These are phyloP conservation scores for Ephestia elutella DNA, from an alignment of 1,140 invertebrate species.

Conservation along the genomic window DNA sequence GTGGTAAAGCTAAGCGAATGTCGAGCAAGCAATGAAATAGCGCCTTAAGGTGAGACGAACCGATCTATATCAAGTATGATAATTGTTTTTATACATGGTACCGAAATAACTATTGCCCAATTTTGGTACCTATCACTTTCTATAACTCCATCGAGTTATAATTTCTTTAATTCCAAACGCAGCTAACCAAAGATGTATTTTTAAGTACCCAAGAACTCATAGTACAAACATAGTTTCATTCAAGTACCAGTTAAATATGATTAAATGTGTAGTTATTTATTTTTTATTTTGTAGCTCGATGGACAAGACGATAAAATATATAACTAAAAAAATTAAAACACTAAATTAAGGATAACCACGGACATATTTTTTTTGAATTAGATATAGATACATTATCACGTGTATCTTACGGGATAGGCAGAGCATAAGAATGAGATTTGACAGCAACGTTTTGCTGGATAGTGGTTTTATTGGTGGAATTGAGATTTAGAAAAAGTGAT, in stretches of 20 bases:
- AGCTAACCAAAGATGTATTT: not conserved
- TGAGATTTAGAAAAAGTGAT: no score
- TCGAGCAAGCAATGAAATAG: not conserved
- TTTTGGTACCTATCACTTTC: constrained; percentile 43
- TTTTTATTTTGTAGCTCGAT: not conserved
- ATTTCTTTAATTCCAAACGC: not conserved
- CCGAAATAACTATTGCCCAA: constrained; percentile 57
- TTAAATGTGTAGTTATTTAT: no score
- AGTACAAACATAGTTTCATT: not conserved
- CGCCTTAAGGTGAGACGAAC: not conserved
- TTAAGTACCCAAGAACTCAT: not conserved
- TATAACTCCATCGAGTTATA: constrained; percentile 12
- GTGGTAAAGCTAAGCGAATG: no score
- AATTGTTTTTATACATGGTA: constrained; percentile 27
- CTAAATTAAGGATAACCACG: not conserved
- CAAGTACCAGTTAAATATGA: no score
- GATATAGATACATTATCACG: no score
- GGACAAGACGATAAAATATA: not conserved
- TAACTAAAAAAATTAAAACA: not conserved
- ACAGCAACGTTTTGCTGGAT: no score
- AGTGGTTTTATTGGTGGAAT: no score
- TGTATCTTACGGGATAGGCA: no score
- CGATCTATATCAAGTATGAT: not conserved
- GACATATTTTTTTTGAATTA: not conserved
- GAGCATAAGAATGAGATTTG: no score